Evolutionary conservation across 1,140 invertebrate species (phyloP).

Genomic region (Hyles euphorbiae): DNA sequence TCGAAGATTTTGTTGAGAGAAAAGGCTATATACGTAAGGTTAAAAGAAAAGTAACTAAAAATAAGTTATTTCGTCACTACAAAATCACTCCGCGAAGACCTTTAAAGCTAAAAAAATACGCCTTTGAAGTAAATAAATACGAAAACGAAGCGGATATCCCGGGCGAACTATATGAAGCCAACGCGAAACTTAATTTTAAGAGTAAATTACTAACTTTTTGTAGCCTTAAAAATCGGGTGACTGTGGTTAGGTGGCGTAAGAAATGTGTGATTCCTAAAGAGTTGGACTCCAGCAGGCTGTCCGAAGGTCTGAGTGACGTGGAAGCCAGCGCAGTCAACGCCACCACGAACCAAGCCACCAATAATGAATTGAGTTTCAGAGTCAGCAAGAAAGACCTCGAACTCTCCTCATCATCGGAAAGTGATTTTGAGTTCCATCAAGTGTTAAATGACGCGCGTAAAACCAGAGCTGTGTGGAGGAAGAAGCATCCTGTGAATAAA

Average conservation of each 20-base stretch:
- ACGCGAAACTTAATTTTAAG: slow-evolving; percentile 32
- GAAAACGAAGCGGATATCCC: slow-evolving; percentile 33
- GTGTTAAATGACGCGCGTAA: slow-evolving; percentile 46
- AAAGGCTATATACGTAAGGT: slow-evolving; percentile 52
- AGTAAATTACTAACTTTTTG: slow-evolving; percentile 36
- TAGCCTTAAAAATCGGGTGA: slow-evolving; percentile 4
- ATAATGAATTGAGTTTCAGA: slow-evolving; percentile 33
- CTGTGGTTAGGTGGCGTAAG: slow-evolving; percentile 42
- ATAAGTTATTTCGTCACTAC: slow-evolving; percentile 26
- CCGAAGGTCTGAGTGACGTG: slow-evolving; percentile 28
- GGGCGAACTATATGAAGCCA: slow-evolving; percentile 32
- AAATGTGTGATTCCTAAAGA: slow-evolving; percentile 11
- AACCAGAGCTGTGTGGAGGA: slow-evolving; percentile 47
- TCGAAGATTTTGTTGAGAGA: slow-evolving; percentile 39
- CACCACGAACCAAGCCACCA: slow-evolving; percentile 17
- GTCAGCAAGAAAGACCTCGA: slow-evolving; percentile 50
- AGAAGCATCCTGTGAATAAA: slow-evolving; percentile 42
- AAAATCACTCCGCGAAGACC: slow-evolving; percentile 20
- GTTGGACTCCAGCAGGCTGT: slow-evolving; percentile 25
- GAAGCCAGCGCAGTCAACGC: slow-evolving; percentile 25
- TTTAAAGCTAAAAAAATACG: slow-evolving; percentile 25
- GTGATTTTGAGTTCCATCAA: slow-evolving; percentile 40
- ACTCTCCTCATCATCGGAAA: slow-evolving; percentile 50
- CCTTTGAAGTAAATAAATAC: slow-evolving; percentile 36
- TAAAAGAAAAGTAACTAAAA: slow-evolving; percentile 10